Percentiles rank a stretch among this genome's conserved stretches.
Conservation (phyloP, 2,113 vertebrate genomes). For the Paradisaea rubra region DNA sequence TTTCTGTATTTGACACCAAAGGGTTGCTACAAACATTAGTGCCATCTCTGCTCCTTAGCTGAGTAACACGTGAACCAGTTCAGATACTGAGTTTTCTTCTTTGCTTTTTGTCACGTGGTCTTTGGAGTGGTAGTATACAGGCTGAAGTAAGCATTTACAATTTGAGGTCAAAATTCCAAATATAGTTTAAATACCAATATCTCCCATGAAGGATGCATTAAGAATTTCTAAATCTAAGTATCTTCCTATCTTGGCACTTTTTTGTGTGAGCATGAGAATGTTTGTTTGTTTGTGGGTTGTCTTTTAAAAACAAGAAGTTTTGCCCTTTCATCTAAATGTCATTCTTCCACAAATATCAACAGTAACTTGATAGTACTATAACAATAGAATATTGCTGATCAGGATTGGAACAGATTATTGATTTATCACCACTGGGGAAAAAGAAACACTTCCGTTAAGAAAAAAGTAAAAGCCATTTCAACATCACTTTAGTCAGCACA, state of each 20-base stretch:
- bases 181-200: neutral
- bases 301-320: neutral
- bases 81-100: neutral
- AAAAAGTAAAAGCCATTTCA: neutral
- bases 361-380: neutral
- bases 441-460: neutral
- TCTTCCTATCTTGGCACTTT: neutral
- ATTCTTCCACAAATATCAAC: neutral
- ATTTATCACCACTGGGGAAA: neutral
- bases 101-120: neutral
- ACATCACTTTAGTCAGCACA: neutral
- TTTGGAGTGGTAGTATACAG: neutral
- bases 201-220: neutral
- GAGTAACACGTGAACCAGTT: neutral
- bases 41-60: neutral
- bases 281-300: neutral
- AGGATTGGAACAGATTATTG: neutral
- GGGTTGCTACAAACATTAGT: neutral
- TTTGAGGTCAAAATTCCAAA: neutral
- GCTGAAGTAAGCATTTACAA: neutral
- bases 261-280: neutral
- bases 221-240: neutral
- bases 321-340: neutral
- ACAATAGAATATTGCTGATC: neutral
- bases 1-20: neutral